Evolutionary conservation across 2,113 vertebrate genomes (phyloP).

Genomic region (Brachirus orientalis): DNA sequence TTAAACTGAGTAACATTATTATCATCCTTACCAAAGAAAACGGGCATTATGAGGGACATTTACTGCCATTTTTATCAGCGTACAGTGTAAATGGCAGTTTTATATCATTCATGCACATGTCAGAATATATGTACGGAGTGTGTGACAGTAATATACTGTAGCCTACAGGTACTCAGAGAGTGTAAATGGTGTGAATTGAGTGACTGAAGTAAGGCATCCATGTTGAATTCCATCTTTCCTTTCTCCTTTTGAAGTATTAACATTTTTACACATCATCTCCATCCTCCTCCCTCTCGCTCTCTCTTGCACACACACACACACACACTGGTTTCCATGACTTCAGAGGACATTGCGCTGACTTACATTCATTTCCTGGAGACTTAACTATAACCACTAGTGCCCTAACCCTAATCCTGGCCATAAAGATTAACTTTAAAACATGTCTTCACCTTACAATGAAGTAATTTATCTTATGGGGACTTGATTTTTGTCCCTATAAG

Average conservation of each 20-base stretch:
- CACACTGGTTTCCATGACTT: no score
- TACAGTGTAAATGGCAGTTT: conserved; percentile 54
- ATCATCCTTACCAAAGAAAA: conserved; percentile 22
- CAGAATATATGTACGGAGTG: conserved; percentile 42
- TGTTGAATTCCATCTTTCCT: conserved; percentile 66
- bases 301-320: conserved; percentile 1
- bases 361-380: no score
- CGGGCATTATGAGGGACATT: conserved; percentile 38
- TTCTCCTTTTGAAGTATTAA: conserved; percentile 69
- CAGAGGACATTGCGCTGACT: no score
- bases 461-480: no score
- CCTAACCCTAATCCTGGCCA: no score
- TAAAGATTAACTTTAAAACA: no score
- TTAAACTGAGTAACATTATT: conserved; percentile 10
- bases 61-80: conserved; percentile 50
- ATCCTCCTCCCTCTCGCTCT: conserved; percentile 16
- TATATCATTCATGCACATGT: conserved; percentile 30
- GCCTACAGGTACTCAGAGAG: conserved; percentile 48
- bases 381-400: no score
- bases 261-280: conserved; percentile 52
- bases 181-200: conserved; percentile 54
- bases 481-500: no score
- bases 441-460: no score
- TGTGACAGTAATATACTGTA: conserved; percentile 33
- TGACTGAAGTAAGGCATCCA: conserved; percentile 50